A percentile compares a stretch with the other conserved stretches of the same genome.
Evolutionary conservation across 2,113 vertebrate genomes (phyloP).

Genomic region (Anolis carolinensis): DNA sequence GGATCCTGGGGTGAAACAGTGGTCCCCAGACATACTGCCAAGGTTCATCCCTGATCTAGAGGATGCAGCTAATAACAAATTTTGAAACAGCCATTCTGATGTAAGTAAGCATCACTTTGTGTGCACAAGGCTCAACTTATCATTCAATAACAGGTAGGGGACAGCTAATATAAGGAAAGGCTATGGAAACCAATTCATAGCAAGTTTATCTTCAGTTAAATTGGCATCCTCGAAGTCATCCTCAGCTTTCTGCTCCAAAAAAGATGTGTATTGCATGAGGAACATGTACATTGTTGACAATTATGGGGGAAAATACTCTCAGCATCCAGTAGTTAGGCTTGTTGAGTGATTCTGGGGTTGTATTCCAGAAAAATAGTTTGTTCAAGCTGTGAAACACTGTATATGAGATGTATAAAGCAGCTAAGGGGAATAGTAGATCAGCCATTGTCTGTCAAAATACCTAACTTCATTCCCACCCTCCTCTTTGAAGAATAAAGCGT

Average conservation of each 20-base stretch:
- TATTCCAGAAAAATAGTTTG: no score
- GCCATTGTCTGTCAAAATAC: no score
- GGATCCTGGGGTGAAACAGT: no score
- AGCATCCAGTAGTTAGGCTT: no score
- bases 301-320: background rate
- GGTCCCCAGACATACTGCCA: no score
- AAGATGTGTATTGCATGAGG: background rate
- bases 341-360: no score
- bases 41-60: background rate
- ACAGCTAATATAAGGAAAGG: slow-evolving; percentile 1
- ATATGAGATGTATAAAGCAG: background rate
- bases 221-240: background rate
- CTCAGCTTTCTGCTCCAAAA: background rate
- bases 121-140: background rate
- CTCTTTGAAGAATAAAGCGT: background rate
- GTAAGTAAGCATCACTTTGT: background rate
- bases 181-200: background rate
- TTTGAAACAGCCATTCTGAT: background rate
- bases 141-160: background rate
- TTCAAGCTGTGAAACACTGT: no score
- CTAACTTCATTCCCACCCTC: background rate
- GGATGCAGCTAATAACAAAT: background rate
- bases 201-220: background rate
- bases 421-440: background rate
- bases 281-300: slow-evolving; percentile 9